Base-by-base conservation (phyloP, 2,888 invertebrate genomes). In the Pseudanteris insignis region DNA sequence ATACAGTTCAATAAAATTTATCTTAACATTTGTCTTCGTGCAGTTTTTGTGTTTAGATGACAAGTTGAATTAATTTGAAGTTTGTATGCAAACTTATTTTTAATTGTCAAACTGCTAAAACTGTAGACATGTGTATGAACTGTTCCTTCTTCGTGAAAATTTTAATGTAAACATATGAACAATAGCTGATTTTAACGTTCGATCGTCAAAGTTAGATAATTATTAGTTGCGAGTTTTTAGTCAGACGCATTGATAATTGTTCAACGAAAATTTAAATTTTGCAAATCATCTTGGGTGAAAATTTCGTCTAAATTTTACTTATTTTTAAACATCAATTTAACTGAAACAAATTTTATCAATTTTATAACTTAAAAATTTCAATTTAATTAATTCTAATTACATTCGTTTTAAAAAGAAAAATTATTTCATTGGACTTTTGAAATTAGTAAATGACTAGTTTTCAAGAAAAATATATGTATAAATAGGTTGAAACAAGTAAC, bases 131-230 rank as follows among this genome's bases (percentile, higher is more conserved):
- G 30, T 47, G 30, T 55, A 55, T 26, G 18, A 58, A 38, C 12
- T 46, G 38, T 50, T 58, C 33, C 46, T 51, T 59, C 59, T 38
- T 13, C 51, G 51, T 51, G 26, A 46, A 36, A 11, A 32, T 41
- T 51, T 51, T 18, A 32, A 38, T 51, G 38, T 41, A 60, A 53
- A 47, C 18, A 12, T 46, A 46, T 9, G 18, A 21, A 47, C 34
- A 24, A 12, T 38, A 40, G 15, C 41, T 60, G 5, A 53, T 47
- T 59, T 59, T 28, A 18, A 51, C n/a, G 36, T 46, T 51, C 34
- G 40, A 59, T 41, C 41, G 46, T 46, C 40, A 40, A 24, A 46
- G 11, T 40, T 51, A 59, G 51, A 47, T 36, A 14, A 38, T 8
- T 44, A 44, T 50, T 44, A 58, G 50, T 57, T 48, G 32, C 30